These are phyloP conservation scores for Nemopilema nomurai DNA, from an alignment of 30 jellyfish, hydroid and myxozoan species.

Conservation along the genomic window DNA sequence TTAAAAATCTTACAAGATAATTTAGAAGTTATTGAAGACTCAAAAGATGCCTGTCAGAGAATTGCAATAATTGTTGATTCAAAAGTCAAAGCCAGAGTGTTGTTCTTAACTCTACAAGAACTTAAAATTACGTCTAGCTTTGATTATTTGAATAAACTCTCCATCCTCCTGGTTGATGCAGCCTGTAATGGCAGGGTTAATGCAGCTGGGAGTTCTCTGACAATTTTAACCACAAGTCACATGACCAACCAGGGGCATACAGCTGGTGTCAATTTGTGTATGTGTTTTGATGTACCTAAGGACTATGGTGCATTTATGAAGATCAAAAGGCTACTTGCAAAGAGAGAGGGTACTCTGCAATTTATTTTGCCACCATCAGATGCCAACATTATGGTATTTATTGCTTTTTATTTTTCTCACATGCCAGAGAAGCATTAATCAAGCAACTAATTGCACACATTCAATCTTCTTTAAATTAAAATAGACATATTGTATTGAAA, in stretches of 20 bases:
- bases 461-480: no score
- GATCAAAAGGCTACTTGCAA: neutral
- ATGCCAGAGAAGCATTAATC: neutral
- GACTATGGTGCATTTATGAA: slow-evolving; percentile 18
- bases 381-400: neutral
- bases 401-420: neutral
- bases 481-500: no score
- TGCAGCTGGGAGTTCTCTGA: neutral
- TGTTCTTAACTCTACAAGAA: neutral
- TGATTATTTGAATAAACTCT: neutral
- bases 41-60: neutral
- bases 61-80: slow-evolving; percentile 37
- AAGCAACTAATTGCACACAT: no score
- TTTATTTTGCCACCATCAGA: slow-evolving; percentile 6
- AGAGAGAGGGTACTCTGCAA: neutral
- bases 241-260: neutral
- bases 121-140: neutral
- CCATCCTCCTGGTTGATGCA: neutral
- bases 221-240: neutral
- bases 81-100: neutral
- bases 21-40: no score
- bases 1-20: neutral
- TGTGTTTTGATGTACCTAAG: slow-evolving; percentile 11
- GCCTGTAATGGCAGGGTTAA: neutral
- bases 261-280: neutral